Evolutionary conservation across 1,140 invertebrate genomes (phyloP), one percentile per base, ranked within the genome.

Genomic region (Pachypeltis micranthus): DNA sequence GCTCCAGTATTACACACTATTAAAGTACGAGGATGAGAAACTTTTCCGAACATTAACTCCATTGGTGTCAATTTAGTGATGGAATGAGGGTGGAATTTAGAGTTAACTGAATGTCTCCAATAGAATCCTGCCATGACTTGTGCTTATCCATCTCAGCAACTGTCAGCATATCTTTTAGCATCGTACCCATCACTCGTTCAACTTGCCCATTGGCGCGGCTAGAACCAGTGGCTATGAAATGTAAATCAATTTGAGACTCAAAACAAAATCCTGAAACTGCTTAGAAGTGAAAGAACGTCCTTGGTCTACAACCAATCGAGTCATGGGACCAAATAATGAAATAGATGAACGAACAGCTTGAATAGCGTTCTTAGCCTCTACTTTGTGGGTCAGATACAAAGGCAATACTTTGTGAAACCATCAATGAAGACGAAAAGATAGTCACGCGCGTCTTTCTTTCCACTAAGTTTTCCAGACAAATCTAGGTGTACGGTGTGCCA

Each of bases 221-320:
- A n/a, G n/a, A n/a, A n/a, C n/a, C n/a, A n/a, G n/a, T n/a, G n/a
- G n/a, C n/a, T n/a, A n/a, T n/a, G n/a, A n/a, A n/a, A n/a, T n/a
- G n/a, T n/a, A n/a, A n/a, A n/a, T n/a, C n/a, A n/a, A n/a, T n/a
- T n/a, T n/a, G n/a, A n/a, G 67, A 44, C 19, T 27, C 24, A 0
- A 26, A 16, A 29, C 71, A 74, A 65, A 70, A 73, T 72, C 54
- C 21, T 63, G 59, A 65, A 73, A 73, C 7, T 69, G 66, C 59
- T 64, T 62, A 31, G 63, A 66, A 0, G 72, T 68, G 54, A 73
- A 74, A 69, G 24, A 57, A 26, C 21, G 55, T 3, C 55, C 55
- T 57, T 57, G 55, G 19, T 57, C 21, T 16, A 51, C 47, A 10
- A 51, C 47, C 23, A 51, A 14, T 4, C 47, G 10, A 14, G 10